phyloP scores from a whole-genome alignment of 1,140 invertebrate genomes.

The Magallana gigas region DNA sequence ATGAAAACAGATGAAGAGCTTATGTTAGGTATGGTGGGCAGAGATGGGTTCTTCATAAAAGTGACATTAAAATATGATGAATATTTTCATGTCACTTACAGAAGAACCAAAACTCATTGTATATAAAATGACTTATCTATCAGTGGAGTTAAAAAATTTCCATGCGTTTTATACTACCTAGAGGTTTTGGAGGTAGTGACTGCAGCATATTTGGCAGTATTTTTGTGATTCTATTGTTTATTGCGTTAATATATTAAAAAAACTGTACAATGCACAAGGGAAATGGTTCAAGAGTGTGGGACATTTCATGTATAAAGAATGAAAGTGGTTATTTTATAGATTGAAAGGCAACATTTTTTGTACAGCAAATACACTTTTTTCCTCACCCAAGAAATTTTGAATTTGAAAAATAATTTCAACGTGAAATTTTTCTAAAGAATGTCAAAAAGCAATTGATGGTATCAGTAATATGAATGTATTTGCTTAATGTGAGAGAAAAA shows the following conservation, averaged over 20 bases:
- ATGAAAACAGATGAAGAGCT: slow-evolving; percentile 28
- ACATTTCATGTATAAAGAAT: not conserved
- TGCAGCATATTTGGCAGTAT: too few species aligned
- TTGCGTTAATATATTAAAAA: too few species aligned
- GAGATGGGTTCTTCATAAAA: not conserved
- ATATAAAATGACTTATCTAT: not conserved
- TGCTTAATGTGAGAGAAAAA: not conserved
- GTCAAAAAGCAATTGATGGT: not conserved
- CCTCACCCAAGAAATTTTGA: not conserved
- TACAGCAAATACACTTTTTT: slow-evolving; percentile 23
- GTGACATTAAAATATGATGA: slow-evolving; percentile 17
- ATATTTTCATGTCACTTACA: slow-evolving; percentile 23
- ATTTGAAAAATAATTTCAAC: not conserved
- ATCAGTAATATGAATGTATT: not conserved
- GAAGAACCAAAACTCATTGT: not conserved
- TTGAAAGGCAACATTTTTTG: not conserved
- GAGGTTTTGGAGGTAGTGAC: not conserved
- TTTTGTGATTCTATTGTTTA: too few species aligned
- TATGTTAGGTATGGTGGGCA: not conserved
- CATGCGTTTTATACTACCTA: too few species aligned
- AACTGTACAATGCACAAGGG: too few species aligned
- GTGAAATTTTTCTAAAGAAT: not conserved
- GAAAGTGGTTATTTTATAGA: not conserved
- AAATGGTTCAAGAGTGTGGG: too few species aligned
- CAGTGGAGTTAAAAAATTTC: not conserved